Conservation (phyloP, 2,888 invertebrate species). For the Scaptomyza tumidula region DNA sequence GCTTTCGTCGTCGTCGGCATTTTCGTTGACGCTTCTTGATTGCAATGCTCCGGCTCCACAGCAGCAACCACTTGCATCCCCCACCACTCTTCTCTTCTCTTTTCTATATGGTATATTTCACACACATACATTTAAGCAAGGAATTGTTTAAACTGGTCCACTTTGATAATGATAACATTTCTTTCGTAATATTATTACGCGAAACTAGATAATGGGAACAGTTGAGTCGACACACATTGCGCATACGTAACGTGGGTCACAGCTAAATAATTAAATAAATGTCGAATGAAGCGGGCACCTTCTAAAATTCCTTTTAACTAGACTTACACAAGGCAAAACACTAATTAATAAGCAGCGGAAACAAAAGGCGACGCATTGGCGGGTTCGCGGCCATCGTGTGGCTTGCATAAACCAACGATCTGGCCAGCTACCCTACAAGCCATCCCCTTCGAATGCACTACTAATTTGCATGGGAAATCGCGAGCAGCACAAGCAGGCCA, state of each 20-base stretch:
- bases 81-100: neutral
- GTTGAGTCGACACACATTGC: constrained; percentile 11
- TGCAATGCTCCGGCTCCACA: constrained; percentile 12
- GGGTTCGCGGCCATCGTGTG: constrained; percentile 32
- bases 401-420: constrained; percentile 44
- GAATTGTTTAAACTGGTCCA: too few relatives aligned
- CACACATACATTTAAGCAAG: too few relatives aligned
- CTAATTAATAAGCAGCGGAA: constrained; percentile 40
- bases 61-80: neutral
- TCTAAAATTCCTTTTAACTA: neutral
- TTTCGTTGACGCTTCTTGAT: constrained; percentile 59
- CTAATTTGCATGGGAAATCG: constrained; percentile 57
- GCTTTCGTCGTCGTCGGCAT: constrained; percentile 47
- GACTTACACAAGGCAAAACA: neutral
- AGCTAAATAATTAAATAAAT: constrained; percentile 16
- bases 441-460: constrained; percentile 21
- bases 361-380: constrained; percentile 27
- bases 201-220: neutral
- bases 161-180: neutral
- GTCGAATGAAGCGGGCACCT: neutral
- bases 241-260: constrained; percentile 30
- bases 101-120: too few relatives aligned
- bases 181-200: neutral
- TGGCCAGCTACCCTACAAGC: neutral
- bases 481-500: constrained; percentile 1